Evolutionary conservation across 2,113 vertebrate species (phyloP).

Genomic region (Labeo catla): DNA sequence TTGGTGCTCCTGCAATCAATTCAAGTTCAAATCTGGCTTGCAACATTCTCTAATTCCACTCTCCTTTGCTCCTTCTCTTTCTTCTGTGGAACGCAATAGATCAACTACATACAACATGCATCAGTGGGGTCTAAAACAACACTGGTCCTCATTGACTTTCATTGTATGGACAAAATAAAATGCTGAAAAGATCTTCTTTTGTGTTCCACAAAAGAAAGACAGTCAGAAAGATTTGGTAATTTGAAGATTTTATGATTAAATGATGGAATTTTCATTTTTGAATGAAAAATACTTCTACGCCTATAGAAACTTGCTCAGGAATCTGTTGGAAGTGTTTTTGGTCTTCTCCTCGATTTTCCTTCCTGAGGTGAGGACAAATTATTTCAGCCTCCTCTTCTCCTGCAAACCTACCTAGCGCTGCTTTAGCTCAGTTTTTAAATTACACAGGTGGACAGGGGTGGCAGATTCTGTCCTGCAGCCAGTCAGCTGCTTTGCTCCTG

Average conservation of each 20-base stretch:
- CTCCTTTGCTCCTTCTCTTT: neutral
- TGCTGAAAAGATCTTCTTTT: neutral
- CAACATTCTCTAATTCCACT: neutral
- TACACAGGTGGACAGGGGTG: slow-evolving; percentile 27
- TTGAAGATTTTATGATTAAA: neutral
- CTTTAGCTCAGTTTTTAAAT: slow-evolving; percentile 40
- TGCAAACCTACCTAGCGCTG: neutral
- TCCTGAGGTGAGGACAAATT: neutral
- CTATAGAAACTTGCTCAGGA: neutral
- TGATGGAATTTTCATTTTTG: neutral
- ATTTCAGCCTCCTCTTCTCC: neutral
- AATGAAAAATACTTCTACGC: neutral
- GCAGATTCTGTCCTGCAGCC: slow-evolving; percentile 36
- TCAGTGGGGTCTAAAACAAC: neutral
- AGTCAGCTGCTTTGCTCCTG: slow-evolving; percentile 35
- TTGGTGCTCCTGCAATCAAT: neutral
- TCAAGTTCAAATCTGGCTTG: neutral
- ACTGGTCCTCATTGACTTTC: neutral
- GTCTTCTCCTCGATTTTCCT: neutral
- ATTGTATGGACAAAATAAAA: neutral
- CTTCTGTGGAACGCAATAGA: neutral
- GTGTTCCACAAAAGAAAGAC: neutral
- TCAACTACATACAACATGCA: neutral
- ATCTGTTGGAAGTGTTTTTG: neutral
- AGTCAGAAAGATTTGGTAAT: neutral